A percentile compares a stretch with the other conserved stretches of the same genome.
phyloP scores from a whole-genome alignment of 2,797 vertebrate species.

The Naso thynnoides region DNA sequence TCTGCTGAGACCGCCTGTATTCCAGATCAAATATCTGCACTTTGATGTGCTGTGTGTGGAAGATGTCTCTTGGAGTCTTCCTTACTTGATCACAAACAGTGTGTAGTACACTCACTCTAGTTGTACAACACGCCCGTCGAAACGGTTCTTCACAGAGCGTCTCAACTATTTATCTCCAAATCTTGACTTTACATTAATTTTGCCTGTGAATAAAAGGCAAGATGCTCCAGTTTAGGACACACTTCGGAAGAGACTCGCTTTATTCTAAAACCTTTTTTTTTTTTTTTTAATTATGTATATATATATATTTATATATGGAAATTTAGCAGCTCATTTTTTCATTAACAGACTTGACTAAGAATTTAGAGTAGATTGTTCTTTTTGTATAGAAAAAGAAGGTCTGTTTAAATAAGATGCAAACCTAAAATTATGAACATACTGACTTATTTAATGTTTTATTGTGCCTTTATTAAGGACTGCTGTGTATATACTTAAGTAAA shows the following conservation, averaged over 20 bases:
- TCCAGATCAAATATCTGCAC: conserved; percentile 77
- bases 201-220: background rate
- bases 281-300: no score
- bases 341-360: background rate
- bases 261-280: background rate
- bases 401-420: background rate
- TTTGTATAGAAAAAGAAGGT: background rate
- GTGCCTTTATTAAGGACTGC: background rate
- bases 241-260: background rate
- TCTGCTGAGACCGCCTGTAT: conserved; percentile 72
- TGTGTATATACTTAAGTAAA: background rate
- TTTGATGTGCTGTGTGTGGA: conserved; percentile 72
- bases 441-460: background rate
- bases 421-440: background rate
- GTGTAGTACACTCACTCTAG: conserved; percentile 2
- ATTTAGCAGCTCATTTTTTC: no score
- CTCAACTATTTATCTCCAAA: conserved; percentile 4
- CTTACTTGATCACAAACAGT: conserved; percentile 52
- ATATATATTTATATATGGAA: no score
- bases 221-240: background rate
- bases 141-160: conserved; percentile 1
- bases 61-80: conserved; percentile 58
- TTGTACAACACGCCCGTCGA: conserved; percentile 23
- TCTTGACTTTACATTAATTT: background rate
- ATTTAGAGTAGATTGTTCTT: background rate